Base-by-base conservation (phyloP, 2,888 invertebrate genomes). In the Yponomeuta malinellus region DNA sequence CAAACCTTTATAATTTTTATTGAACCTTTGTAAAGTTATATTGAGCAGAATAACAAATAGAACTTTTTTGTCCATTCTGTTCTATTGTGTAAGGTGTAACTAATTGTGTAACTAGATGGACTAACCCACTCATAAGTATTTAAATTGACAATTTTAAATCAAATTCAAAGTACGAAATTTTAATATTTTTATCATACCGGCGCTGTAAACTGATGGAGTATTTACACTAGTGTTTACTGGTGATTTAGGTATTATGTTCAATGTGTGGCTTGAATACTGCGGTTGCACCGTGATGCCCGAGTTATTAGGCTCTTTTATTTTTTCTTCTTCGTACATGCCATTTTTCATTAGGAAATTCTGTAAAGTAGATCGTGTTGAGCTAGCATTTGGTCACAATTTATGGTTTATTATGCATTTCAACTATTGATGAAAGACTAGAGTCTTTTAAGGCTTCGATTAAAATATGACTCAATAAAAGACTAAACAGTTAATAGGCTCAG, bases 271-370 rank as follows among this genome's bases (percentile, higher is more conserved):
- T 10, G 31, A 33, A 31, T 65, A 33, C 10, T 65, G 65, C 33
- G 65, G 29, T 2, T 33, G 33, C 12, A 65, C 65, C 33, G 29
- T 23, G 29, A 65, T 12, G 65, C 33, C 33, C n/a, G 29, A 65
- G 33, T 65, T 65, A 65, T 10, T 65, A 31, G 65, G 52, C 52
- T 59, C 12, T 76, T 70, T 78, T 83, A 31, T 80, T 78, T 48
- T 78, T 70, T 83, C 81, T 12, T 81, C 79, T 71, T 76, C 82
- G 70, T 77, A 78, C 9, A 78, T 73, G 68, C 83, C 85, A 73
- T 82, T 84, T 71, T 79, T 79, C 81, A 87, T 79, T 64, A 89
- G 75, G 70, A 83, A 83, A 72, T 81, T 82, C 86, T 87, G 76
- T 29, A 79, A 80, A 15, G 15, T 5, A 59, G 15, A 15, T 59